Evolutionary conservation across 2,888 invertebrate genomes (phyloP), one percentile per base, ranked within the genome.

Genomic region (Automeris io): DNA sequence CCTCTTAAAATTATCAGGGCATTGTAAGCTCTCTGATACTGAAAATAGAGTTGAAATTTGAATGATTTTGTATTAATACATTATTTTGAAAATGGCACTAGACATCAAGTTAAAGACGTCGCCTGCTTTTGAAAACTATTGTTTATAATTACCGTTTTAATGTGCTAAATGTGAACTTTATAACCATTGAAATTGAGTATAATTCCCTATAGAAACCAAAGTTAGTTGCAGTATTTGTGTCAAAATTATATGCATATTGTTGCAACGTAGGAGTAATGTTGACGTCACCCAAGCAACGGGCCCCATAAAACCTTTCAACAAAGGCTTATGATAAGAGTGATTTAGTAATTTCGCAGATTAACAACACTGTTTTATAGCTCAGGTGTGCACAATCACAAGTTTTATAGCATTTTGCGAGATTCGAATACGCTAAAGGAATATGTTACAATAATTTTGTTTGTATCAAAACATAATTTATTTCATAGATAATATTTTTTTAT

Each of bases 61-160:
- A 22, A 37, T 31, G 41, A 35, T 23, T 16, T 33, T 33, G 13
- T 11, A 19, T 38, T 33, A 45, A 57, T 56, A 49, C 63, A 65
- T 62, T 61, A 64, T 70, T 71, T 67, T 51, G 47, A 69, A 70
- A 68, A 69, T 62, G 59, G 56, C 61, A 60, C 61, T n/a, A n/a
- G n/a, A n/a, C 57, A 67, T 57, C 45, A 49, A 46, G 56, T 56
- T 51, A 46, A 46, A 45, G 54, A 50, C 82, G 79, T 78, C 62
- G 81, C 72, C 82, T 80, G 80, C 74, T 42, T 41, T 42, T 41
- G 36, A 42, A 42, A 39, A 41, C 35, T 36, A 29, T 35, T 18
- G 18, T 25, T 34, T 39, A 32, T 36, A 35, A 37, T 39, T 32
- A 37, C 12, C 13, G 32, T 21, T 42, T 38, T 24, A 40, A 47